These are phyloP conservation scores for Tachycineta bicolor DNA, from an alignment of 2,113 vertebrate genomes.

Conservation along the genomic window DNA sequence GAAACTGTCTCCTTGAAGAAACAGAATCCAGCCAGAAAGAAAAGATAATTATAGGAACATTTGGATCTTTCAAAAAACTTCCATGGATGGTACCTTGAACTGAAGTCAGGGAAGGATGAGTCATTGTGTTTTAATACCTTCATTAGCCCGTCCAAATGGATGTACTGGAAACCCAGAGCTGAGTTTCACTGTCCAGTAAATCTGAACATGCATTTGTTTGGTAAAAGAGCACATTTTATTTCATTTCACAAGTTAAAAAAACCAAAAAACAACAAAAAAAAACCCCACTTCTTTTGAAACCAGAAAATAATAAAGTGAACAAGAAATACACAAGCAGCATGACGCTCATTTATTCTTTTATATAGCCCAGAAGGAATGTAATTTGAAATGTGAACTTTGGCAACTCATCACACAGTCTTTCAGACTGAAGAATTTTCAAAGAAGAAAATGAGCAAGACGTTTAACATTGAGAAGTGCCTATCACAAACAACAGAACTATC, in stretches of 20 bases:
- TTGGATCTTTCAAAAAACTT: background rate
- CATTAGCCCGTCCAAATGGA: background rate
- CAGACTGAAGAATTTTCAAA: slow-evolving; percentile 30
- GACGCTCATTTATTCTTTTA: slow-evolving; percentile 50
- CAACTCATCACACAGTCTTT: slow-evolving; percentile 25
- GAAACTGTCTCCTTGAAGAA: background rate
- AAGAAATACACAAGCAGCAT: slow-evolving; percentile 36
- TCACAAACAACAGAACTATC: background rate
- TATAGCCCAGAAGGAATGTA: slow-evolving; percentile 34
- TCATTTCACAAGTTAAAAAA: background rate
- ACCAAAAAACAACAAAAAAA: background rate
- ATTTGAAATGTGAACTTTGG: slow-evolving; percentile 47
- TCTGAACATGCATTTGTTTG: background rate
- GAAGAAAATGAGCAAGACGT: background rate
- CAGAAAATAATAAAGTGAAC: slow-evolving; percentile 34
- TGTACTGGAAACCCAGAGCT: background rate
- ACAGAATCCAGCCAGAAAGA: background rate
- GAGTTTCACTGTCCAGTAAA: background rate
- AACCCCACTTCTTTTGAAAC: slow-evolving; percentile 12
- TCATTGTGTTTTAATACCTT: background rate
- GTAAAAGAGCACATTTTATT: background rate
- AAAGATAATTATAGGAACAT: background rate
- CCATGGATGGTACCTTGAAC: background rate
- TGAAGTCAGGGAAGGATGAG: background rate
- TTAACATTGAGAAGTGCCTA: background rate